Evolutionary conservation across 1,140 invertebrate genomes (phyloP).

Genomic region (Adelges cooleyi): DNA sequence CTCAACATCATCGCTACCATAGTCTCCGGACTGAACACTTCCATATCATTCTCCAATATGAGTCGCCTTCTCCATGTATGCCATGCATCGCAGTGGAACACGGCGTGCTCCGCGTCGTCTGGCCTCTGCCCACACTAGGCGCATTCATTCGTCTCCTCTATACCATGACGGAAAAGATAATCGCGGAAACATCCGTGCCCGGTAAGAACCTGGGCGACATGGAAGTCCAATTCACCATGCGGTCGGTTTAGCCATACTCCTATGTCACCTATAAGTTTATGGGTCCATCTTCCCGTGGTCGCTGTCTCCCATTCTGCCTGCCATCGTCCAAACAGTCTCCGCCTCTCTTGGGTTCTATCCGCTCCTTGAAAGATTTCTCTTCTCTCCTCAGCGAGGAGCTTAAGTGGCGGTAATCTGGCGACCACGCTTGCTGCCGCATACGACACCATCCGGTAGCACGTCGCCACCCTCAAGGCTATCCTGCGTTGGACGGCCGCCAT

Average conservation of each 20-base stretch:
- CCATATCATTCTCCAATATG: no score
- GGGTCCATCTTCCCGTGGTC: neutral
- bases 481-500: neutral
- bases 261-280: neutral
- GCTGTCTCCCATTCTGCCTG: neutral
- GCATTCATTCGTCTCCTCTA: neutral
- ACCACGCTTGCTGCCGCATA: neutral
- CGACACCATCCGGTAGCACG: neutral
- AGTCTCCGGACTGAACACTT: no score
- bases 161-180: neutral
- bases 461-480: neutral
- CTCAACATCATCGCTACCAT: no score
- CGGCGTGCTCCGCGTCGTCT: neutral
- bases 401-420: neutral
- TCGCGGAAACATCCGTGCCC: neutral
- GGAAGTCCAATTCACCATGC: neutral
- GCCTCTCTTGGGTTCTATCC: neutral
- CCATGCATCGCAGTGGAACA: neutral
- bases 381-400: neutral
- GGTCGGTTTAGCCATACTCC: neutral
- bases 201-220: neutral
- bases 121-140: neutral
- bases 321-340: neutral
- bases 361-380: neutral
- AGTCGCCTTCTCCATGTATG: neutral